Conservation (phyloP, 2,113 vertebrate genomes). For the Coreoperca whiteheadi region DNA sequence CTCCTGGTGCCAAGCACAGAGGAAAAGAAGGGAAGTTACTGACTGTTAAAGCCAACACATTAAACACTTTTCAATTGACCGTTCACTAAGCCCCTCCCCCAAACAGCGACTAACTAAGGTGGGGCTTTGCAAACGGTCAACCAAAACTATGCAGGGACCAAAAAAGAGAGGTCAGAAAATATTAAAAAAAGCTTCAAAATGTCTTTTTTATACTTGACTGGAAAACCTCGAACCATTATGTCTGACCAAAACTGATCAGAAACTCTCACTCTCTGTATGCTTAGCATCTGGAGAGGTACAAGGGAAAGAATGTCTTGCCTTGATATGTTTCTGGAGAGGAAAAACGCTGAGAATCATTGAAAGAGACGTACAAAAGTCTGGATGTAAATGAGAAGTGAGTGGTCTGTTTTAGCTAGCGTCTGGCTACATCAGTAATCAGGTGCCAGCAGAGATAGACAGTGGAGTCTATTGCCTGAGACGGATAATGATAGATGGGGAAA, state of each 20-base stretch:
- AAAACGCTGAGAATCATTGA: slow-evolving; percentile 40
- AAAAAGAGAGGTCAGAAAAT: slow-evolving; percentile 9
- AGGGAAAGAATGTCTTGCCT: slow-evolving; percentile 31
- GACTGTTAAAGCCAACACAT: slow-evolving; percentile 17
- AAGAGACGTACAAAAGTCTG: slow-evolving; percentile 40
- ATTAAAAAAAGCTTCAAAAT: slow-evolving; percentile 15
- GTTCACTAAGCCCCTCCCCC: neutral
- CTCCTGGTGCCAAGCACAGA: slow-evolving; percentile 84
- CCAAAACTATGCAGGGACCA: slow-evolving; percentile 2
- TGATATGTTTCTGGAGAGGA: slow-evolving; percentile 27
- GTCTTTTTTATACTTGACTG: slow-evolving; percentile 40
- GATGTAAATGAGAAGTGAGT: slow-evolving; percentile 59
- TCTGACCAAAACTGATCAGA: slow-evolving; percentile 11
- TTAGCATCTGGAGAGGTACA: slow-evolving; percentile 38
- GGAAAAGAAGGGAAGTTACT: slow-evolving; percentile 30
- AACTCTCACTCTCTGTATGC: slow-evolving; percentile 21
- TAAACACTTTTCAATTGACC: neutral
- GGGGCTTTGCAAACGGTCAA: neutral
- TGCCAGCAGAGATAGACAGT: slow-evolving; percentile 40
- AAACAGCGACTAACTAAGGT: neutral
- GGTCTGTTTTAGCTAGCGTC: slow-evolving; percentile 57
- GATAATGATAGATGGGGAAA: slow-evolving; percentile 61
- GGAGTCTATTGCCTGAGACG: slow-evolving; percentile 34
- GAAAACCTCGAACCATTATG: slow-evolving; percentile 20
- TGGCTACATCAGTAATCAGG: slow-evolving; percentile 55